Percentiles rank a stretch among this genome's conserved stretches.
phyloP scores from a whole-genome alignment of 1,140 invertebrate species.

The Solenopsis fugax region DNA sequence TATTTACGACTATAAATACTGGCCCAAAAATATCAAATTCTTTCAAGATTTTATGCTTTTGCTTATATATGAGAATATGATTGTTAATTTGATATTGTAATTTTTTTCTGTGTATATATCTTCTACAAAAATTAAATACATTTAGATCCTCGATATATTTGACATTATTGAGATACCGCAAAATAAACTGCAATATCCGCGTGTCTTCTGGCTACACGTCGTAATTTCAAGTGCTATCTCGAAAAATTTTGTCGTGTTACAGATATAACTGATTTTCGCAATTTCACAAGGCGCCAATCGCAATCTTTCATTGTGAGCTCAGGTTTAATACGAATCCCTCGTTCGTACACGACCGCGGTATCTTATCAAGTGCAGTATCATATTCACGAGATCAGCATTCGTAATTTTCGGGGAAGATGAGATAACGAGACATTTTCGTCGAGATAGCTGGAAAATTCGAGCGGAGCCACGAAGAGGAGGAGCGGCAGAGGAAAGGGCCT shows the following conservation, averaged over 20 bases:
- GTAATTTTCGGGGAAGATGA: slow-evolving; percentile 2
- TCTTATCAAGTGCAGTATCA: background rate
- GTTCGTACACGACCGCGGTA: slow-evolving; percentile 1
- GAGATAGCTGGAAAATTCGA: slow-evolving; percentile 41
- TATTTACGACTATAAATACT: too few species aligned
- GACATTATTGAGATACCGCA: background rate
- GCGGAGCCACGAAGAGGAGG: background rate
- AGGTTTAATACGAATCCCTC: background rate
- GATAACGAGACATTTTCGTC: background rate
- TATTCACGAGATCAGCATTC: background rate
- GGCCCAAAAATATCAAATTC: too few species aligned
- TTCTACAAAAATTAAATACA: background rate
- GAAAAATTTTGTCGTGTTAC: background rate
- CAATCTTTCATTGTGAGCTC: background rate
- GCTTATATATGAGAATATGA: too few species aligned
- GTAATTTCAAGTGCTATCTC: background rate
- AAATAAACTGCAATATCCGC: background rate
- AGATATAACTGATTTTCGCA: background rate
- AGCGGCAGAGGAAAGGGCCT: slow-evolving; percentile 17
- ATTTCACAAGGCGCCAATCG: background rate
- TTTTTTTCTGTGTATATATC: too few species aligned
- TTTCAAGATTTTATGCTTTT: too few species aligned
- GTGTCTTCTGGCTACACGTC: background rate
- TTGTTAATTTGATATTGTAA: too few species aligned
- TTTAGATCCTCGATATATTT: background rate